Conservation (phyloP, 2,113 vertebrate species). For the Pristiophorus japonicus region DNA sequence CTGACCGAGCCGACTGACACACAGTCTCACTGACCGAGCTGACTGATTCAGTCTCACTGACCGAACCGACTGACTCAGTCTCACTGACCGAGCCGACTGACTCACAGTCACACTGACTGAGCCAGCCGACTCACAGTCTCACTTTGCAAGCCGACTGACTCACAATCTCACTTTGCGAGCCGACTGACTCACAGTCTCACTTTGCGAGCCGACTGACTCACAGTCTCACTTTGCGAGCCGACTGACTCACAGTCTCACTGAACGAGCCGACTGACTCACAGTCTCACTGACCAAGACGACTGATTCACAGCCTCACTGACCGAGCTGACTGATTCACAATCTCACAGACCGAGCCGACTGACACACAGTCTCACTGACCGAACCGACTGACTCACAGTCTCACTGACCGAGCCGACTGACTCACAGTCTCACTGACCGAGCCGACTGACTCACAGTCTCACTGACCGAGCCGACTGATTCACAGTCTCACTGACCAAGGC, state of each 20-base stretch:
- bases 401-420: too few relatives aligned
- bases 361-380: neutral
- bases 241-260: neutral
- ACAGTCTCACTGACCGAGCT: neutral
- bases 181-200: neutral
- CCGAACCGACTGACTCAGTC: too few relatives aligned
- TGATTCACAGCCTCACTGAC: neutral
- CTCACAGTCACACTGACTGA: neutral
- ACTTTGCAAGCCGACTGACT: neutral
- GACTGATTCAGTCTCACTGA: neutral
- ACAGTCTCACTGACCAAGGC: neutral
- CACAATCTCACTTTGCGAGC: too few relatives aligned
- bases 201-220: neutral
- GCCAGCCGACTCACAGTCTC: neutral
- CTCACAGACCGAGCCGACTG: too few relatives aligned
- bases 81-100: neutral
- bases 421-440: neutral
- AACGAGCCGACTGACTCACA: neutral
- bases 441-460: neutral
- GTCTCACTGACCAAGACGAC: too few relatives aligned
- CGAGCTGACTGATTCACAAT: neutral
- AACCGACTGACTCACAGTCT: neutral
- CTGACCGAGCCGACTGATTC: too few relatives aligned
- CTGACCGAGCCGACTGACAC: too few relatives aligned
- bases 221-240: too few relatives aligned